Percentiles rank a stretch among this genome's conserved stretches.
These are phyloP conservation scores for Anastatus disparis DNA, from an alignment of 1,140 invertebrate genomes.

Conservation along the genomic window DNA sequence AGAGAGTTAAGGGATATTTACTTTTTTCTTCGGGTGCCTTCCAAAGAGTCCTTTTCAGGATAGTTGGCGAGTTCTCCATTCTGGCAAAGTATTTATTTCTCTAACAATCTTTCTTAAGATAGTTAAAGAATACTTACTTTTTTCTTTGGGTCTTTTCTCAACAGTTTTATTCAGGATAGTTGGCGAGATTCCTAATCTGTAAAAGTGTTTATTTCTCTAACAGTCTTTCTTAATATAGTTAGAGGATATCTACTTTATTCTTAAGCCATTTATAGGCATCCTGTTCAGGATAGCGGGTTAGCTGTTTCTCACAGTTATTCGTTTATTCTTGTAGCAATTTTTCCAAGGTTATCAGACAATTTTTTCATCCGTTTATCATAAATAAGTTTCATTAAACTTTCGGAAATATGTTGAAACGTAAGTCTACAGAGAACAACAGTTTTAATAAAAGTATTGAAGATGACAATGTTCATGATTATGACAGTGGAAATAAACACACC, in stretches of 20 bases:
- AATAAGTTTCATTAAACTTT: too few species aligned
- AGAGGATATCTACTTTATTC: constrained; percentile 2
- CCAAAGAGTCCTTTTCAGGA: neutral
- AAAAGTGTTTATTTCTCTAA: constrained; percentile 10
- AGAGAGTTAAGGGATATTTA: neutral
- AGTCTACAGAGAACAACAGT: too few species aligned
- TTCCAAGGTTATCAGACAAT: too few species aligned
- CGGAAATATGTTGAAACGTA: too few species aligned
- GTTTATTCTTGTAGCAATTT: too few species aligned
- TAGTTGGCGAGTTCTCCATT: neutral
- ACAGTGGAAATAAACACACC: too few species aligned
- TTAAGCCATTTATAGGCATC: neutral
- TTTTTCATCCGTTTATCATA: too few species aligned
- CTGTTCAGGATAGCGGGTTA: neutral
- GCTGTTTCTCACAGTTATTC: too few species aligned
- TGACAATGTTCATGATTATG: too few species aligned
- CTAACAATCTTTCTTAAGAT: constrained; percentile 15
- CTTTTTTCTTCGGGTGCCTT: neutral
- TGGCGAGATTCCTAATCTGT: neutral
- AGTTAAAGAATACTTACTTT: constrained; percentile 9
- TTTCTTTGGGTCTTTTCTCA: neutral
- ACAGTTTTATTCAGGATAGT: constrained; percentile 5
- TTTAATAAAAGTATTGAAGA: too few species aligned
- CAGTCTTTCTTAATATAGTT: constrained; percentile 11
- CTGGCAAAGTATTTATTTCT: neutral